Evolutionary conservation across 2,113 vertebrate genomes (phyloP).

Genomic region (Paralichthys olivaceus): DNA sequence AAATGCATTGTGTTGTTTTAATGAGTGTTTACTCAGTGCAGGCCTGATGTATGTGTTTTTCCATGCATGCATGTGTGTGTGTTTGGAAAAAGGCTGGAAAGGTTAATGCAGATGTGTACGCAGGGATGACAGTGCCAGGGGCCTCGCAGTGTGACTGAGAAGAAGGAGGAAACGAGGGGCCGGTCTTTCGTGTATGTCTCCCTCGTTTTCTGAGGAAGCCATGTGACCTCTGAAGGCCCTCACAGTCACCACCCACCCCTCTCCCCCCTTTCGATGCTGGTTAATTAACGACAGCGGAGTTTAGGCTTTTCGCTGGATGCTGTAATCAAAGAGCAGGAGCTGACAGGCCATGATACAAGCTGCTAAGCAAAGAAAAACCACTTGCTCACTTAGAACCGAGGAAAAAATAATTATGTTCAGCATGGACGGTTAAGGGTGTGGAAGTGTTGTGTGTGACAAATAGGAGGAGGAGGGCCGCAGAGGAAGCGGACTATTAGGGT

Average conservation of each 20-base stretch:
- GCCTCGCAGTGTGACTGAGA: slow-evolving; percentile 9
- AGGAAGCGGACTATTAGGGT: slow-evolving; percentile 35
- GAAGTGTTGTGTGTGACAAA: slow-evolving; percentile 33
- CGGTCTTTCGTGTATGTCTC: slow-evolving; percentile 11
- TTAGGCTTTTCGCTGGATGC: slow-evolving; percentile 72
- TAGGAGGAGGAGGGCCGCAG: slow-evolving; percentile 22
- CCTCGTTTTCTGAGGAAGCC: slow-evolving; percentile 38
- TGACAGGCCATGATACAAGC: slow-evolving; percentile 77
- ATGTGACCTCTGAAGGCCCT: slow-evolving; percentile 76
- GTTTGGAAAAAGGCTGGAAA: slow-evolving; percentile 46
- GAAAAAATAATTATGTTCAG: slow-evolving; percentile 68
- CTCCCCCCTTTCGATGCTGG: slow-evolving; percentile 60
- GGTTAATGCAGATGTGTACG: slow-evolving; percentile 71
- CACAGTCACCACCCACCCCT: slow-evolving; percentile 69
- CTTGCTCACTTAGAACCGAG: slow-evolving; percentile 41
- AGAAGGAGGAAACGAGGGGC: slow-evolving; percentile 30
- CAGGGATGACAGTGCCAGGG: slow-evolving; percentile 61
- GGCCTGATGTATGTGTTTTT: slow-evolving; percentile 30
- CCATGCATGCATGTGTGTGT: slow-evolving; percentile 8
- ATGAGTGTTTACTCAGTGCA: slow-evolving; percentile 44
- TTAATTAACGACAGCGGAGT: slow-evolving; percentile 80
- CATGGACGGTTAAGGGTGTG: slow-evolving; percentile 42
- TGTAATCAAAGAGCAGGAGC: slow-evolving; percentile 74
- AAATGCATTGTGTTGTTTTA: slow-evolving; percentile 21
- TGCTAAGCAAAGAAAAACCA: slow-evolving; percentile 70